These are phyloP conservation scores for Cranoglanis bouderius DNA, from an alignment of 2,113 vertebrate species.

Conservation along the genomic window DNA sequence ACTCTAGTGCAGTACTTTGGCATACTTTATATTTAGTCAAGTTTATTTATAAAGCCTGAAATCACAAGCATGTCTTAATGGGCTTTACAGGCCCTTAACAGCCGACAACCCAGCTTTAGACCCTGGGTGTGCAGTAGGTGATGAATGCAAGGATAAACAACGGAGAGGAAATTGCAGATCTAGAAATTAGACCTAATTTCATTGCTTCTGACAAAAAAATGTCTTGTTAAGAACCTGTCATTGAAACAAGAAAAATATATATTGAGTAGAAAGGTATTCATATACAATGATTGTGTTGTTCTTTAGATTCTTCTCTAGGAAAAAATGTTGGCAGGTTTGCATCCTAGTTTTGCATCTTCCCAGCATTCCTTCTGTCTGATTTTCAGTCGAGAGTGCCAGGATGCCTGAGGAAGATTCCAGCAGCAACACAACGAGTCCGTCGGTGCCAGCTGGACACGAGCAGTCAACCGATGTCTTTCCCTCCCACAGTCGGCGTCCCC, in stretches of 20 bases:
- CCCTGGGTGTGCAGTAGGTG: neutral
- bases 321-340: conserved; percentile 13
- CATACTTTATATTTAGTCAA: neutral
- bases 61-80: conserved; percentile 12
- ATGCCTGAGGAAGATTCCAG: conserved; percentile 77
- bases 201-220: neutral
- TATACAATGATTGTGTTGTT: conserved; percentile 31
- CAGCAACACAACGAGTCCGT: conserved; percentile 65
- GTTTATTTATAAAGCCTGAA: conserved; percentile 20
- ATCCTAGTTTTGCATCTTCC: neutral
- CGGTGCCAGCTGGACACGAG: conserved; percentile 63
- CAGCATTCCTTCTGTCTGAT: conserved; percentile 35
- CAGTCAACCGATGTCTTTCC: conserved; percentile 65
- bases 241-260: neutral
- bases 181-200: neutral
- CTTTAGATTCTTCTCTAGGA: neutral
- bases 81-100: conserved; percentile 10
- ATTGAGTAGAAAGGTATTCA: neutral
- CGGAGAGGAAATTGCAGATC: conserved; percentile 3
- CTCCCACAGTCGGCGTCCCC: conserved; percentile 49
- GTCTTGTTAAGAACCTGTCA: neutral
- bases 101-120: neutral
- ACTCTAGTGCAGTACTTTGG: neutral
- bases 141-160: conserved; percentile 15
- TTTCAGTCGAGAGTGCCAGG: conserved; percentile 72